phyloP scores from a whole-genome alignment of 1,140 invertebrate genomes.

The Zaprionus africanus region DNA sequence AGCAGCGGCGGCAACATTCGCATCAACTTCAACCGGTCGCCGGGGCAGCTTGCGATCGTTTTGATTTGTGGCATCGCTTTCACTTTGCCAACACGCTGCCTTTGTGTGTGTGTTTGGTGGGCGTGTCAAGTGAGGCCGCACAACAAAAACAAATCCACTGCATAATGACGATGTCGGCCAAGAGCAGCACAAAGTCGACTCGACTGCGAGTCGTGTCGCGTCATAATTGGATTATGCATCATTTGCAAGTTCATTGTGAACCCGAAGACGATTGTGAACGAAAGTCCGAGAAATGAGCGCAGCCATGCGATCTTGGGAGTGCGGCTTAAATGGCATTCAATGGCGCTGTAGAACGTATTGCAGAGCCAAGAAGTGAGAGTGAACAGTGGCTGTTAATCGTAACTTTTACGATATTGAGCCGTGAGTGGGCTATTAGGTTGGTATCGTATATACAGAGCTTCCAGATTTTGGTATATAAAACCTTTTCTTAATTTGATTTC shows the following conservation, averaged over 20 bases:
- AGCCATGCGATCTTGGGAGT: background rate
- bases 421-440: no score
- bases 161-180: slow-evolving; percentile 42
- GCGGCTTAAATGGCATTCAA: background rate
- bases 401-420: no score
- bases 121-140: slow-evolving; percentile 35
- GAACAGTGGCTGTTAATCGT: background rate
- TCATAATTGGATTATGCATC: slow-evolving; percentile 39
- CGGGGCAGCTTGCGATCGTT: slow-evolving; percentile 36
- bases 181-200: slow-evolving; percentile 17
- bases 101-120: slow-evolving; percentile 12
- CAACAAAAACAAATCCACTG: background rate
- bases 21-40: slow-evolving; percentile 38
- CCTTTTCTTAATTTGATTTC: no score
- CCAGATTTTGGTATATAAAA: no score
- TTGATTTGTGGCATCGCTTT: slow-evolving; percentile 76
- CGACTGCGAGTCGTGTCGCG: background rate
- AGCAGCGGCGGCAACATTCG: slow-evolving; percentile 21
- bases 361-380: background rate
- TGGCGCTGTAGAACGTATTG: background rate
- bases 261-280: slow-evolving; percentile 5
- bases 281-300: background rate
- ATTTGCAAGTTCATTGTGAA: slow-evolving; percentile 41
- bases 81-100: slow-evolving; percentile 53
- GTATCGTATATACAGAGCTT: no score